phyloP scores from a whole-genome alignment of 2,888 invertebrate species.

The Metalampra italica region DNA sequence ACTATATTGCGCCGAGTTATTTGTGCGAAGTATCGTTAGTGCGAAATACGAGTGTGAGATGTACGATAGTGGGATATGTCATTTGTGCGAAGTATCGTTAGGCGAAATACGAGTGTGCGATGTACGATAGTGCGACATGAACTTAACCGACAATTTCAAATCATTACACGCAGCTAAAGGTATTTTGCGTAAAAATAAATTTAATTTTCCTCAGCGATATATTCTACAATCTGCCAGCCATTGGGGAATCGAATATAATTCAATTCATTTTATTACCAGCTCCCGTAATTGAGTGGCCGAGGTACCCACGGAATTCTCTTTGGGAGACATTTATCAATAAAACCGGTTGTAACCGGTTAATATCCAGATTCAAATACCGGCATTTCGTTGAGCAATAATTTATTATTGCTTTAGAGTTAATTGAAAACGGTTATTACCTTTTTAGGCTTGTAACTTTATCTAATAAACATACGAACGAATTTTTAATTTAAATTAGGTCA shows the following conservation, averaged over 20 bases:
- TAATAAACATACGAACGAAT: too few species aligned
- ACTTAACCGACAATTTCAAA: too few species aligned
- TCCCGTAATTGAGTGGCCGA: conserved; percentile 5
- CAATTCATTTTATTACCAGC: conserved; percentile 4
- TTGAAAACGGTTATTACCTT: neutral
- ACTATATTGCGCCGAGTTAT: too few species aligned
- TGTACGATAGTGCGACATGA: too few species aligned
- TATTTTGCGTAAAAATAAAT: neutral
- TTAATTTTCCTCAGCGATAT: neutral
- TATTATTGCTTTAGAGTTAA: neutral
- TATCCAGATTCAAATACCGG: neutral
- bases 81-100: too few species aligned
- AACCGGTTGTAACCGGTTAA: conserved; percentile 1
- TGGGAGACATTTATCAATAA: neutral
- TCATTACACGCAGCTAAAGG: too few species aligned
- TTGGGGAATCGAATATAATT: conserved; percentile 5
- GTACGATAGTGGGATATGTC: too few species aligned
- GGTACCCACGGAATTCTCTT: neutral
- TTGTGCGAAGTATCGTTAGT: too few species aligned
- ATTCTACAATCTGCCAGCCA: conserved; percentile 5
- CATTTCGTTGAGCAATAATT: neutral
- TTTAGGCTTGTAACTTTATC: too few species aligned
- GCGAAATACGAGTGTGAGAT: too few species aligned
- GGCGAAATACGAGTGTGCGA: too few species aligned
- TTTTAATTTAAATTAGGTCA: too few species aligned